These are phyloP conservation scores for Chironomus striatipennis DNA, from an alignment of 1,140 invertebrate species.

Conservation along the genomic window DNA sequence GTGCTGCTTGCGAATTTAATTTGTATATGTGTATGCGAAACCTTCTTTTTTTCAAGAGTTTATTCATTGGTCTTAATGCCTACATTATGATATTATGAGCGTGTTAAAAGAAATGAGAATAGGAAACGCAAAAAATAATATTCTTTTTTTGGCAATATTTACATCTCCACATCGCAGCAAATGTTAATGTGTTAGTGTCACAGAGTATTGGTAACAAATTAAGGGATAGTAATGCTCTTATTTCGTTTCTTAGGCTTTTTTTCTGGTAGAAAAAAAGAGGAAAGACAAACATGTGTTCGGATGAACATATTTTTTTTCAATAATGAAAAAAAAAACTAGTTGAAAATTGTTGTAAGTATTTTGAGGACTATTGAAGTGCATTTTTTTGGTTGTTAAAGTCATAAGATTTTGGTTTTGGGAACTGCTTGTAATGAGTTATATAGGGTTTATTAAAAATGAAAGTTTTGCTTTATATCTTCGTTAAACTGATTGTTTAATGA, in stretches of 20 bases:
- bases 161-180: neutral
- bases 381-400: neutral
- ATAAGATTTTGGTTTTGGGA: neutral
- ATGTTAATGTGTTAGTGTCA: neutral
- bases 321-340: too few relatives aligned
- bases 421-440: too few relatives aligned
- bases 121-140: constrained; percentile 7
- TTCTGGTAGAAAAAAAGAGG: neutral
- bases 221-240: constrained; percentile 1
- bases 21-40: neutral
- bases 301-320: neutral
- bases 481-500: too few relatives aligned
- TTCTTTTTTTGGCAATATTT: constrained; percentile 20
- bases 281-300: constrained; percentile 20
- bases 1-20: neutral
- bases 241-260: neutral
- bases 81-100: constrained; percentile 15
- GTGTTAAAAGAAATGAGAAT: neutral
- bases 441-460: too few relatives aligned
- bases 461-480: too few relatives aligned
- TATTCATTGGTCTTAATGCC: constrained; percentile 6
- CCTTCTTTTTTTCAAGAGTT: neutral
- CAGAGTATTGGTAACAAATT: constrained; percentile 20
- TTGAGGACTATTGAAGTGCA: neutral
- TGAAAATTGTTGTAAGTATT: neutral